Evolutionary conservation across 2,888 invertebrate genomes (phyloP), one percentile per base, ranked within the genome.

Genomic region (Ochlodes sylvanus): DNA sequence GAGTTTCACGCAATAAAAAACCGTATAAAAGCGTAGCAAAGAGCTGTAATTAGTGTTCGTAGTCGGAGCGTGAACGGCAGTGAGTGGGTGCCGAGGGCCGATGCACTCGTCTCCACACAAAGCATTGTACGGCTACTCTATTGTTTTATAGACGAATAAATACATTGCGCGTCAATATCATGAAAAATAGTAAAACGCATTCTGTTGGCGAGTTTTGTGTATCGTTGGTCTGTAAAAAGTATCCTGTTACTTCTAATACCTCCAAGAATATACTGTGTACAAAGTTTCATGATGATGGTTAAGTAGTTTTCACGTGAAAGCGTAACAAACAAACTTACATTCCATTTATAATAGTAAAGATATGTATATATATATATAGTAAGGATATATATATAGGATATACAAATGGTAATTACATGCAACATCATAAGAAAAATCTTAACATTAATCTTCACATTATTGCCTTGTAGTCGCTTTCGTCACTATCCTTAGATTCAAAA

Each of bases 21-120:
- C 82, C 76, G 80, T 77, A 80, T 73, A 74, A 75, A 77, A 79
- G 81, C 81, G 81, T 80, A 83, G 86, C 86, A 87, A 87, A 88
- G 88, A 88, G 82, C 75, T 78, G 87, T 90, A 91, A 91, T 91
- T 90, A 91, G 89, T 89, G 82, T 86, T 85, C 85, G 83, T 80
- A 87, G 80, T 73, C 80, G 82, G 85, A 85, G 87, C 83, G 86
- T 86, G 85, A 87, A 87, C 85, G 83, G 81, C 77, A 78, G 78
- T 77, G 67, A 78, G 75, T 78, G 27, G 80, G 75, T 74, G 77
- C 72, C 67, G 73, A 79, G 77, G 79, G 77, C 79, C 80, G 75
- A 75, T 79, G 78, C 79, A 78, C 78, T 76, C 79, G 73, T 76
- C 77, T 79, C 71, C 42, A 42, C 58, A 58, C 42, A 58, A 42